These are phyloP conservation scores for Kryptolebias marmoratus DNA, from an alignment of 2,113 vertebrate species.

Conservation along the genomic window DNA sequence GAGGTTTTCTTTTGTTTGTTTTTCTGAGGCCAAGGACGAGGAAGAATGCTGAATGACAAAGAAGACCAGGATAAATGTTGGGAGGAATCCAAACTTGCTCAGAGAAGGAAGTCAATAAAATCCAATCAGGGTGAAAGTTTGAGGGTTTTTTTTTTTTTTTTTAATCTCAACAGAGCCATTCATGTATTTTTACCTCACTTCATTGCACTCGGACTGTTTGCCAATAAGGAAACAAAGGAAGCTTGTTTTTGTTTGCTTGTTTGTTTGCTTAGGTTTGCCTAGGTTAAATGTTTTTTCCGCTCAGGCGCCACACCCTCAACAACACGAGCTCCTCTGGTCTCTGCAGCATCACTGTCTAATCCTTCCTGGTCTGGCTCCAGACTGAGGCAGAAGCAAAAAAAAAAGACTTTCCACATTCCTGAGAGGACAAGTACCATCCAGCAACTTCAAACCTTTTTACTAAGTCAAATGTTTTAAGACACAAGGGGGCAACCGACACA, in stretches of 20 bases:
- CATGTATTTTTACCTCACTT: neutral
- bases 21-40: constrained; percentile 60
- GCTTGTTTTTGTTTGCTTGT: neutral
- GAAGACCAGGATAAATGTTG: constrained; percentile 31
- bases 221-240: constrained; percentile 11
- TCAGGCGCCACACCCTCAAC: constrained; percentile 22
- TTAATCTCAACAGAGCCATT: no score
- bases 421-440: constrained; percentile 79
- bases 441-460: constrained; percentile 74
- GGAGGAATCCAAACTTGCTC: constrained; percentile 7
- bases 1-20: constrained; percentile 29
- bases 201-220: neutral
- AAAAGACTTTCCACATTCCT: constrained; percentile 73
- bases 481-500: constrained; percentile 50
- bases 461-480: constrained; percentile 76
- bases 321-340: constrained; percentile 45
- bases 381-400: constrained; percentile 74
- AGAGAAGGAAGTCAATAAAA: neutral
- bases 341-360: constrained; percentile 56
- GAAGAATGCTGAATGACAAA: constrained; percentile 52
- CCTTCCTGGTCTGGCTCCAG: constrained; percentile 67
- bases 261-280: constrained; percentile 7
- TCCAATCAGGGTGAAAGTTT: constrained; percentile 13
- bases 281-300: constrained; percentile 34
- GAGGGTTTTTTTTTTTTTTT: neutral